phyloP scores from a whole-genome alignment of 2,113 vertebrate genomes.

The Tichodroma muraria region DNA sequence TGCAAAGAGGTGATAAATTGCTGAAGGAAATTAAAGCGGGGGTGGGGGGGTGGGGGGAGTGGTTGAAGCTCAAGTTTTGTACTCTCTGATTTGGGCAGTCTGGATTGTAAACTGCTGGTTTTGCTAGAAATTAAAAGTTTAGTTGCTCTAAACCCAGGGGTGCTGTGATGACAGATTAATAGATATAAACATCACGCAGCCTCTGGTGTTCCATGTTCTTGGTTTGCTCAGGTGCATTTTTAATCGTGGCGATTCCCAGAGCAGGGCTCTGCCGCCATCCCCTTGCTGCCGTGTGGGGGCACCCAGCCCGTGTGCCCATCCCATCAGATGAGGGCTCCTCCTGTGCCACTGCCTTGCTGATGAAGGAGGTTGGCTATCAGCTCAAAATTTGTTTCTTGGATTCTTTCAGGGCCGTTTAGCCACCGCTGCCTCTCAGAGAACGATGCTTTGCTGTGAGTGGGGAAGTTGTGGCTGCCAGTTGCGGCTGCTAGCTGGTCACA shows the following conservation, averaged over 20 bases:
- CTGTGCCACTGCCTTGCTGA: background rate
- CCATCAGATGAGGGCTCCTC: rapidly evolving
- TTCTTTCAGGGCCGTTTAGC: background rate
- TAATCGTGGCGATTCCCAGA: background rate
- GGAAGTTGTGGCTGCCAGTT: background rate
- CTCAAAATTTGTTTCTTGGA: background rate
- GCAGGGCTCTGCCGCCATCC: background rate
- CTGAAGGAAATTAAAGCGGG: slow-evolving; percentile 75
- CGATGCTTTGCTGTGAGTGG: background rate
- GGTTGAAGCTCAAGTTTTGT: slow-evolving; percentile 33
- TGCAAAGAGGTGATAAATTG: slow-evolving; percentile 77
- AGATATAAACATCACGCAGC: background rate
- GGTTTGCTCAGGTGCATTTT: background rate
- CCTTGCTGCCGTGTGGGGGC: background rate
- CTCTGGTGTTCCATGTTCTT: background rate
- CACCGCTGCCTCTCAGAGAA: background rate
- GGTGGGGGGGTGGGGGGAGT: background rate
- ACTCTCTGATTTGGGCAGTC: background rate
- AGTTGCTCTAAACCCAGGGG: slow-evolving; percentile 1
- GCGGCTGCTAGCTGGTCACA: background rate
- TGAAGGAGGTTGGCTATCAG: background rate
- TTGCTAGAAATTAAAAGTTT: slow-evolving; percentile 56
- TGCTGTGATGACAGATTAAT: background rate
- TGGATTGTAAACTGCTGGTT: slow-evolving; percentile 25
- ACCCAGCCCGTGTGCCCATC: rapidly evolving